Percentiles rank a stretch among this genome's conserved stretches.
Conservation (phyloP, 2,797 vertebrate species). For the Sternotherus odoratus region DNA sequence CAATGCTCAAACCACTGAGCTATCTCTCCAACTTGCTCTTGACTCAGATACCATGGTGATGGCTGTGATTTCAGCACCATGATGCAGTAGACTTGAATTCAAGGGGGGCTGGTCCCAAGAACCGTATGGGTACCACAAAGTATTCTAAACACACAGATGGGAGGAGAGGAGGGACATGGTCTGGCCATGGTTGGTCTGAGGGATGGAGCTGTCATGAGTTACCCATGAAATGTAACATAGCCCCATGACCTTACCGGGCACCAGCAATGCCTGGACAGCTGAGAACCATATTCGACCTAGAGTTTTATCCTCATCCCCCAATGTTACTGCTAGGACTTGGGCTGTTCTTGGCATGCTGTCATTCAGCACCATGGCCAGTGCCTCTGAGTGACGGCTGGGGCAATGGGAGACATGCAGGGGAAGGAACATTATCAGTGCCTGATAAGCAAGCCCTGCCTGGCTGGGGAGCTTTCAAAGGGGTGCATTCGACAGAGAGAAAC, state of each 20-base stretch:
- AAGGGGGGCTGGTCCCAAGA: background rate
- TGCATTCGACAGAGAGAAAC: background rate
- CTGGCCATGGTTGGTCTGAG: background rate
- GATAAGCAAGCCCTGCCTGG: background rate
- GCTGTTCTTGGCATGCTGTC: accelerated
- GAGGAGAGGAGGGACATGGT: background rate
- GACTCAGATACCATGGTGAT: background rate
- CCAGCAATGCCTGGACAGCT: background rate
- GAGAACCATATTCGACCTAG: background rate
- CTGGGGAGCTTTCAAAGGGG: background rate
- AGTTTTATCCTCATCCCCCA: background rate
- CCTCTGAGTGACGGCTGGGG: background rate
- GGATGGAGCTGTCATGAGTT: background rate
- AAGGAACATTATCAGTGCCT: background rate
- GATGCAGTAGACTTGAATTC: background rate
- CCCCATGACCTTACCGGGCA: background rate
- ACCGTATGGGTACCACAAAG: background rate
- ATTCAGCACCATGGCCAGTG: constrained; percentile 69
- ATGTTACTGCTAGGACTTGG: background rate
- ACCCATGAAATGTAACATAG: background rate
- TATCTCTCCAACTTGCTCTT: no score
- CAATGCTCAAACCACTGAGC: no score
- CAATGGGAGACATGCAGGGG: background rate
- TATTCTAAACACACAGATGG: background rate
- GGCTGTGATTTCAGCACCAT: background rate